Evolutionary conservation across 2,797 vertebrate genomes (phyloP), one percentile per base, ranked within the genome.

Genomic region (Telmatherina bonti): DNA sequence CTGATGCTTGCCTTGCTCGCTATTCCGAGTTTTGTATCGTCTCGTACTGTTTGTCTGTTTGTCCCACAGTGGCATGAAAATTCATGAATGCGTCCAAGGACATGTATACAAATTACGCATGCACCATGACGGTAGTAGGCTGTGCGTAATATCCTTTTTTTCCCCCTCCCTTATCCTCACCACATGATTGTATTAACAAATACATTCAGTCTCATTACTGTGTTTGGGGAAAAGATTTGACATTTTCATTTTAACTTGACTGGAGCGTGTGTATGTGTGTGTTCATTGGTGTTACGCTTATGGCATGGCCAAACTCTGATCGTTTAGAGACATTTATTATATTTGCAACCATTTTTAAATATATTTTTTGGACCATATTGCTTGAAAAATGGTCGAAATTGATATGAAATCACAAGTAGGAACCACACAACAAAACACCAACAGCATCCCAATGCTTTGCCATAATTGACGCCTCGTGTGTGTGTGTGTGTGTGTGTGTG

Each of bases 71-170:
- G 83, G 84, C 79, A 87, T 91, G 86, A 82, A 66, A 83, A 87
- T 77, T 83, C 86, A 81, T 81, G 85, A 84, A 89, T 83, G 83
- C 84, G 72, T 86, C 90, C 88, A 85, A 88, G 80, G 88, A 89
- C 84, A 87, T 85, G 85, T 79, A 81, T 72, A 78, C 79, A 87
- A 75, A 86, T 91, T 90, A 91, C 89, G 90, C 90, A 92, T 91
- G 91, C 85, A 91, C 87, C 78, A 58, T 87, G 86, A 82, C 81
- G 84, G 67, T 45, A 76, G 88, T 78, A 80, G 85, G 83, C 83
- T 88, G 89, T 87, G 91, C 90, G 88, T 90, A 89, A 88, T 84
- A 70, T 86, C 83, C 74, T 88, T 47, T 83, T 52, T 52, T 27
- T 53, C 24, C 13, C n/a, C n/a, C n/a, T n/a, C n/a, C n/a, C n/a